These are phyloP conservation scores for Erebia ligea DNA, from an alignment of 2,888 invertebrate genomes.

Conservation along the genomic window DNA sequence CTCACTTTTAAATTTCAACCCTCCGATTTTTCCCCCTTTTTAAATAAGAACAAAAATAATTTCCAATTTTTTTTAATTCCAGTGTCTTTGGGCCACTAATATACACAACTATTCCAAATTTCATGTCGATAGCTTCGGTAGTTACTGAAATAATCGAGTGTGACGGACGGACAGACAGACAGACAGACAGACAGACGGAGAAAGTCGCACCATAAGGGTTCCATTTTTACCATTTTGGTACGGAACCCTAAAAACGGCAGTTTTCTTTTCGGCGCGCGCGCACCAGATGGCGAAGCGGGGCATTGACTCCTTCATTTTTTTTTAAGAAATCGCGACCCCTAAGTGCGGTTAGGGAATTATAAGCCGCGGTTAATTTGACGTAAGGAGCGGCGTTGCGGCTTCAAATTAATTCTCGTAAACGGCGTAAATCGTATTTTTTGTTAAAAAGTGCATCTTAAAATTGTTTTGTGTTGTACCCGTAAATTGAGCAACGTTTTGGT, in stretches of 20 bases:
- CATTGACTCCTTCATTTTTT: constrained; percentile 76
- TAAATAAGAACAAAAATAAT: too few species aligned
- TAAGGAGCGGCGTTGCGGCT: constrained; percentile 62
- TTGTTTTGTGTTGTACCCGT: background rate
- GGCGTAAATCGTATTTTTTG: constrained; percentile 27
- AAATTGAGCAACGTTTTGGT: background rate
- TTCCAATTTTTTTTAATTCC: too few species aligned
- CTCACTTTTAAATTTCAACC: too few species aligned
- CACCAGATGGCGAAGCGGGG: constrained; percentile 72
- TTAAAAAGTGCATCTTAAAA: background rate
- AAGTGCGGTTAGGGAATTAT: constrained; percentile 69
- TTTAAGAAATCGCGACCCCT: constrained; percentile 72
- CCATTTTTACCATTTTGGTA: too few species aligned
- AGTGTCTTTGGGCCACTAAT: too few species aligned
- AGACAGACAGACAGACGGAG: too few species aligned
- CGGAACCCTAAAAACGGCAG: constrained; percentile 51
- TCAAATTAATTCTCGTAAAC: constrained; percentile 28
- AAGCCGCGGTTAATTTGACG: constrained; percentile 61
- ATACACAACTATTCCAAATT: too few species aligned
- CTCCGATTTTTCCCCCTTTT: too few species aligned
- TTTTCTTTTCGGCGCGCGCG: constrained; percentile 57
- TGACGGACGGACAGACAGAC: too few species aligned
- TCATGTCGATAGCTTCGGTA: too few species aligned
- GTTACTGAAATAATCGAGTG: too few species aligned
- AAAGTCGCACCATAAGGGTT: too few species aligned